Conservation (phyloP, 2,113 vertebrate species). For the Elgaria multicarinata region DNA sequence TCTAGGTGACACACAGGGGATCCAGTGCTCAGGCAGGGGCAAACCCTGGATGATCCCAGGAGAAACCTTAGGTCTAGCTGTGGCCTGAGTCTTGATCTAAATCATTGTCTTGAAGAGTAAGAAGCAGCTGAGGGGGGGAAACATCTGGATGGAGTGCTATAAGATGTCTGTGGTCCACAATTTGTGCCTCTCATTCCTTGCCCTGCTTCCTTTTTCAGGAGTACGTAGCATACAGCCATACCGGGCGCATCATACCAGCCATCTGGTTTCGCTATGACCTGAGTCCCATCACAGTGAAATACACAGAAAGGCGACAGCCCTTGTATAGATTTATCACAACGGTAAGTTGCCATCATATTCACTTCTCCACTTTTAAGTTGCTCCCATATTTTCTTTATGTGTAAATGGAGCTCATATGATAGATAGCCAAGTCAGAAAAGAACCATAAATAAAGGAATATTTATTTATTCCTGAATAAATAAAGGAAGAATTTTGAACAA, state of each 20-base stretch:
- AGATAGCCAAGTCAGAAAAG: not conserved
- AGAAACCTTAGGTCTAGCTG: too few relatives aligned
- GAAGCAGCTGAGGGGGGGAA: not conserved
- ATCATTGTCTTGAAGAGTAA: not conserved
- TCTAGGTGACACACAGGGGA: too few relatives aligned
- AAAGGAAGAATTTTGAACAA: not conserved
- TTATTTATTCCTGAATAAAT: not conserved
- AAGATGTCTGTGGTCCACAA: not conserved
- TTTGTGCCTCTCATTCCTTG: not conserved
- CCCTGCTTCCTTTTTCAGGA: slow-evolving; percentile 78
- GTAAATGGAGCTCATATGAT: not conserved
- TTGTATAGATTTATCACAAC: slow-evolving; percentile 98
- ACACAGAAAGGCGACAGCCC: slow-evolving; percentile 95
- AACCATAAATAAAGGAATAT: too few relatives aligned
- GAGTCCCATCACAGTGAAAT: slow-evolving; percentile 99
- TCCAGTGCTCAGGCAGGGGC: too few relatives aligned
- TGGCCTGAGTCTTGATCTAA: not conserved
- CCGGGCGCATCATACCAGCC: slow-evolving; percentile 95
- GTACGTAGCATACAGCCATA: slow-evolving; percentile 98
- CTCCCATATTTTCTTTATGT: slow-evolving; percentile 11
- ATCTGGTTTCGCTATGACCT: slow-evolving; percentile 99
- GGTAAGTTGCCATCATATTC: slow-evolving; percentile 80
- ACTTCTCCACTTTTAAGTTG: not conserved
- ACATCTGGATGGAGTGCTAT: not conserved
- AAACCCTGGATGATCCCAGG: too few relatives aligned